Base-by-base conservation (phyloP, 2,888 invertebrate genomes). In the Ischnus inquisitorius region DNA sequence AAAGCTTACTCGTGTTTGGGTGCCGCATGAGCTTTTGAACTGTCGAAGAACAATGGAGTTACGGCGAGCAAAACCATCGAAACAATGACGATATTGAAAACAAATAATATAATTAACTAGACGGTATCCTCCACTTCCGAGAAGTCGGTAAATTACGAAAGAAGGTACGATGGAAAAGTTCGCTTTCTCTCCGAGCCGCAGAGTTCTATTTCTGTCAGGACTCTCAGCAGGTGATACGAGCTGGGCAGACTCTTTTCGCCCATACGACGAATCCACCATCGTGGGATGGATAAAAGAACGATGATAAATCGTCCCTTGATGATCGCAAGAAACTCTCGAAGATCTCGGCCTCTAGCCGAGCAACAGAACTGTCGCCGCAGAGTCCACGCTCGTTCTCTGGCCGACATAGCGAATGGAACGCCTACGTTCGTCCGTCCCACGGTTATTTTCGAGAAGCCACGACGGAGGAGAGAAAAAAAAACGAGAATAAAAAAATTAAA, bases 241-340 rank as follows among this genome's bases (percentile, higher is more conserved):
- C n/a, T 14, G 22, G 34, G 34, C 14, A 8, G 48, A 16, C 39
- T 39, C 5, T 64, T n/a, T 39, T 22, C 43, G 22, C 14, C 34
- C 34, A 22, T 10, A 41, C 71, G 71, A 51, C 25, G 71, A 25
- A n/a, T n/a, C 6, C 41, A 16, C 51, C 62, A 65, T 46, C 22
- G 54, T 54, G 8, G 12, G 67, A 6, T 57, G 75, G 78, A 84
- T 76, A 89, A 88, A 85, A 90, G 88, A 89, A 90, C 87, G 83
- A 89, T 90, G 91, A 91, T 89, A 89, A 91, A 91, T 91, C 87
- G 90, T 83, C 60, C 86, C 81, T 87, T 90, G 90, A 91, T 89
- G 91, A 91, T 79, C 83, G 85, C 82, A 90, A 89, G 89, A 90
- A 89, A 87, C 85, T 79, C 39, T 48, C 46, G 48, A 22, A 60